Evolutionary conservation across 2,888 invertebrate species (phyloP).

Genomic region (Zonitis immaculata): DNA sequence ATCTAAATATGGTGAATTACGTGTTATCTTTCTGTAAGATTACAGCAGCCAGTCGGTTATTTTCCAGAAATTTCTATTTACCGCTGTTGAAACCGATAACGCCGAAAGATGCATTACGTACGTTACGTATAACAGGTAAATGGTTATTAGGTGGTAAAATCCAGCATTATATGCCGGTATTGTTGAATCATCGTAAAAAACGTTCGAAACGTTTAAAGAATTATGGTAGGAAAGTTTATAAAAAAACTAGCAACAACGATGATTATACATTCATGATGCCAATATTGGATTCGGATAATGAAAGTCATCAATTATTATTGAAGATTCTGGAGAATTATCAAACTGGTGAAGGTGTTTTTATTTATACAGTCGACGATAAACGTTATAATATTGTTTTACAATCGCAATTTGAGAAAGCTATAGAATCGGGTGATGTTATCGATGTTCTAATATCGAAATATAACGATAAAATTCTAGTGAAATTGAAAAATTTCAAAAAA

Average conservation of each 20-base stretch:
- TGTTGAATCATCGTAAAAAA: slow-evolving; percentile 52
- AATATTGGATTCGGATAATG: slow-evolving; percentile 62
- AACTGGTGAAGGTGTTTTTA: slow-evolving; percentile 59
- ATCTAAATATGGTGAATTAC: slow-evolving; percentile 43
- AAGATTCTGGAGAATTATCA: slow-evolving; percentile 60
- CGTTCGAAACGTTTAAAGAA: slow-evolving; percentile 43
- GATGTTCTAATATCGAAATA: slow-evolving; percentile 74
- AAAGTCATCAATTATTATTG: slow-evolving; percentile 60
- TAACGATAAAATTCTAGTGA: slow-evolving; percentile 67
- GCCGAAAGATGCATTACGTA: slow-evolving; percentile 74
- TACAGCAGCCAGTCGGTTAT: slow-evolving; percentile 73
- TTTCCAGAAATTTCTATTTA: slow-evolving; percentile 79
- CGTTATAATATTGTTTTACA: slow-evolving; percentile 71
- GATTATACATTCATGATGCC: slow-evolving; percentile 74
- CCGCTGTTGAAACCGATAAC: slow-evolving; percentile 77
- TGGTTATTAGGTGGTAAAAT: slow-evolving; percentile 67
- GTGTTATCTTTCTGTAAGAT: slow-evolving; percentile 67
- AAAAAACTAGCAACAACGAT: slow-evolving; percentile 50
- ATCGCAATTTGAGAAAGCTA: slow-evolving; percentile 68
- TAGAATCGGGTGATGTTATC: slow-evolving; percentile 70
- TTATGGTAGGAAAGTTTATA: slow-evolving; percentile 65
- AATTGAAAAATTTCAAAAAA: slow-evolving; percentile 68
- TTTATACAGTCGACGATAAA: slow-evolving; percentile 71
- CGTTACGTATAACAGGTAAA: slow-evolving; percentile 76
- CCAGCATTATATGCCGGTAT: slow-evolving; percentile 76